These are phyloP conservation scores for Bombus confusus DNA, from an alignment of 1,140 invertebrate genomes.

Conservation along the genomic window DNA sequence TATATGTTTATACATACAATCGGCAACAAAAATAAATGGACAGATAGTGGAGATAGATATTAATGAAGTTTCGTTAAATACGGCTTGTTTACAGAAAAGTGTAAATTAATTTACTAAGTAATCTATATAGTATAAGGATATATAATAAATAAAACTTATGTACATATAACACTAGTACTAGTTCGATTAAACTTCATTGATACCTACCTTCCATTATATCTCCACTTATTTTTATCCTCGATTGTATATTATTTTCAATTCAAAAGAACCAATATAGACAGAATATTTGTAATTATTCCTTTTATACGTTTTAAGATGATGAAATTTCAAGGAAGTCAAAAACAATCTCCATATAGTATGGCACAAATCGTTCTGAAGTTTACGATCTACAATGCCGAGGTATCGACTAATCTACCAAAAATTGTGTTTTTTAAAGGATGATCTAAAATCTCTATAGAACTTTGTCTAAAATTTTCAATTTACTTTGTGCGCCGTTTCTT, in stretches of 20 bases:
- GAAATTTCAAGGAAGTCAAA: constrained; percentile 13
- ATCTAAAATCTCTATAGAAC: constrained; percentile 42
- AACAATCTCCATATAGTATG: constrained; percentile 22
- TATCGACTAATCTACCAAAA: constrained; percentile 51
- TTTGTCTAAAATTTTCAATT: constrained; percentile 45
- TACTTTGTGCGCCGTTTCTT: constrained; percentile 63
- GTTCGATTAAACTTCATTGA: too few relatives aligned
- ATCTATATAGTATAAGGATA: too few relatives aligned
- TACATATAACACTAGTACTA: too few relatives aligned
- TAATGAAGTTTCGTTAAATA: too few relatives aligned
- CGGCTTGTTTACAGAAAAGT: too few relatives aligned
- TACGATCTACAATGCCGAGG: constrained; percentile 32
- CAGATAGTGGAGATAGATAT: too few relatives aligned
- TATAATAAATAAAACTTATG: too few relatives aligned
- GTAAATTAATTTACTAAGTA: too few relatives aligned
- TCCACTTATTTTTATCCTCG: too few relatives aligned
- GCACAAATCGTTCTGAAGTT: constrained; percentile 22
- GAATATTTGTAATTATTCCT: not conserved
- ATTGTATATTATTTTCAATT: not conserved
- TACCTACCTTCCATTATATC: too few relatives aligned
- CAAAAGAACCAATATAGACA: not conserved
- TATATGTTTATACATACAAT: too few relatives aligned
- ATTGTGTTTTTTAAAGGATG: constrained; percentile 36
- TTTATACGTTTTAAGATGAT: not conserved
- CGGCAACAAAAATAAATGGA: too few relatives aligned